These are phyloP conservation scores for Leptodactylus fuscus DNA, from an alignment of 2,113 vertebrate species.

Conservation along the genomic window DNA sequence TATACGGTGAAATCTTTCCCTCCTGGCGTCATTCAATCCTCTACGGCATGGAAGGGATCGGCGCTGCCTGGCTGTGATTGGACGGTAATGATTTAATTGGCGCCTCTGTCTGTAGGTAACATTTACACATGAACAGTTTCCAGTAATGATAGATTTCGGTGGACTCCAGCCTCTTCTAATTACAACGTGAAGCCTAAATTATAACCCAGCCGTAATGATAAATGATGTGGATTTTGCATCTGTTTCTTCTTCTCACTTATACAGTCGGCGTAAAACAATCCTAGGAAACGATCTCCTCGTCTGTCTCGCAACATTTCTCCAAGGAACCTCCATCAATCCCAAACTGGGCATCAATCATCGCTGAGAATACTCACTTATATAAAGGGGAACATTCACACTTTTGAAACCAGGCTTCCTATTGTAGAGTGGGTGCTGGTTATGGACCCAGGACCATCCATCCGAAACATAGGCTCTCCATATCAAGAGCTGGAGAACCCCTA, in stretches of 20 bases:
- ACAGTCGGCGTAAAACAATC: not conserved
- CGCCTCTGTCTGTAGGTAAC: conserved; percentile 70
- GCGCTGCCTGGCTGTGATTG: conserved; percentile 50
- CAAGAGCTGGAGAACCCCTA: no score
- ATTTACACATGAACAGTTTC: conserved; percentile 67
- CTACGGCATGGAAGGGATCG: not conserved
- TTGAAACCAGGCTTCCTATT: no score
- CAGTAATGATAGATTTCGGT: conserved; percentile 73
- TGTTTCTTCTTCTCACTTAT: conserved; percentile 16
- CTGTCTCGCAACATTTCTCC: not conserved
- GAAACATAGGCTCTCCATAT: no score
- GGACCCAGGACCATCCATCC: no score
- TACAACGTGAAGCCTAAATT: conserved; percentile 72
- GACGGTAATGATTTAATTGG: conserved; percentile 76
- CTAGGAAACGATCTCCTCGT: not conserved
- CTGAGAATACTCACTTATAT: no score
- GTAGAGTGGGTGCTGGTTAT: no score
- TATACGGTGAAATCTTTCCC: no score
- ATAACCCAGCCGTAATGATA: conserved; percentile 70
- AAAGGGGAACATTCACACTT: no score
- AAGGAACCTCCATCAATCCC: not conserved
- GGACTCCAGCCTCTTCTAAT: conserved; percentile 70
- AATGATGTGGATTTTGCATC: conserved; percentile 30
- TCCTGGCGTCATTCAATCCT: no score
- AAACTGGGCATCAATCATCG: no score